These are phyloP conservation scores for Cheilosia pagana DNA, from an alignment of 2,888 invertebrate species.

Conservation along the genomic window DNA sequence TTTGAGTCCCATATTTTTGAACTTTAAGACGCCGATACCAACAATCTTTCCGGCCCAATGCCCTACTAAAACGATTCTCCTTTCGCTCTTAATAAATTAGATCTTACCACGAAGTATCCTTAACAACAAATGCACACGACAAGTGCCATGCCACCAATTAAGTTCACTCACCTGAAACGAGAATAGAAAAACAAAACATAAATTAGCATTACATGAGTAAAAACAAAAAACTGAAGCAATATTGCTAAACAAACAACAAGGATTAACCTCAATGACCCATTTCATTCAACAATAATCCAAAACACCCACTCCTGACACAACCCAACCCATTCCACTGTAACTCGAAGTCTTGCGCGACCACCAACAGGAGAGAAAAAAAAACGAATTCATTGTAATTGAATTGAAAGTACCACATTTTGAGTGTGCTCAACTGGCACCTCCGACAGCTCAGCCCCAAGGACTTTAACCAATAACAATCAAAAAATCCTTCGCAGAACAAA, in stretches of 20 bases:
- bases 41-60: background rate
- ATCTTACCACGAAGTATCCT: conserved; percentile 50
- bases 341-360: conserved; percentile 28
- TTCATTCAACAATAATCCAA: conserved; percentile 49
- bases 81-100: conserved; percentile 12
- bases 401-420: conserved; percentile 71
- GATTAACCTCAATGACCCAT: conserved; percentile 66
- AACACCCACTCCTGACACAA: conserved; percentile 39
- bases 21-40: background rate
- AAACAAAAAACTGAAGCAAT: conserved; percentile 15
- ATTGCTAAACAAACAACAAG: conserved; percentile 47
- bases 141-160: conserved; percentile 41
- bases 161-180: conserved; percentile 72
- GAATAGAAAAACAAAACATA: conserved; percentile 52
- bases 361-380: conserved; percentile 12
- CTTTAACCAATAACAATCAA: conserved; percentile 58
- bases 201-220: conserved; percentile 54
- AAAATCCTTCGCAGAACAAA: conserved; percentile 49
- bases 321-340: conserved; percentile 30
- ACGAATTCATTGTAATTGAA: conserved; percentile 69
- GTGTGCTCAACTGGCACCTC: conserved; percentile 74
- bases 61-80: background rate
- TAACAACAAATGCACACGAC: conserved; percentile 22
- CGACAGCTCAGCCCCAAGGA: conserved; percentile 33
- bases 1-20: too few species aligned